Conservation (phyloP, 2,797 vertebrate genomes). For the Premnoplex brunnescens region DNA sequence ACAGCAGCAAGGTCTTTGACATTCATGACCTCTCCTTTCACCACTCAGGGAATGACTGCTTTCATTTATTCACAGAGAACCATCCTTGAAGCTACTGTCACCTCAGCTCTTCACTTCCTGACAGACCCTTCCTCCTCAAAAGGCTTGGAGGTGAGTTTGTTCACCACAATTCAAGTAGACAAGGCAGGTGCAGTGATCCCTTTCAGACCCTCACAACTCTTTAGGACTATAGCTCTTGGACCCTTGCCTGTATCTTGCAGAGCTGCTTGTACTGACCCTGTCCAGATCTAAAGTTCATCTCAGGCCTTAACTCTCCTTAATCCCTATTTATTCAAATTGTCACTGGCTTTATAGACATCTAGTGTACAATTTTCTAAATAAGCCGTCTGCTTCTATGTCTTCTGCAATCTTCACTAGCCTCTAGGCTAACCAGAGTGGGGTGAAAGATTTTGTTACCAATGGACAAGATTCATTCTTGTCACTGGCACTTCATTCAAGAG, state of each 20-base stretch:
- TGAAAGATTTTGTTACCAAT: neutral
- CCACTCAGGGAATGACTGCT: neutral
- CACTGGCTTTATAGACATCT: neutral
- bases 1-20: neutral
- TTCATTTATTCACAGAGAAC: neutral
- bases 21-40: neutral
- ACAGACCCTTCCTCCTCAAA: neutral
- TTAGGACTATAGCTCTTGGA: neutral
- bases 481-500: neutral
- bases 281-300: neutral
- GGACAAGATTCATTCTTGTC: neutral
- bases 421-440: neutral
- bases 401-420: neutral
- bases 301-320: neutral
- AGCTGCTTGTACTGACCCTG: neutral
- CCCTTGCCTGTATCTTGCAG: neutral
- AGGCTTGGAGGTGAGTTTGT: neutral
- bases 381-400: neutral
- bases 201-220: neutral
- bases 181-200: neutral
- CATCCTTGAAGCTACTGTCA: neutral
- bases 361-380: neutral
- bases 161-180: neutral
- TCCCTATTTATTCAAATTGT: neutral
- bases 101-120: neutral